Conservation (phyloP, 2,888 invertebrate genomes). For the Parnassius smintheus region DNA sequence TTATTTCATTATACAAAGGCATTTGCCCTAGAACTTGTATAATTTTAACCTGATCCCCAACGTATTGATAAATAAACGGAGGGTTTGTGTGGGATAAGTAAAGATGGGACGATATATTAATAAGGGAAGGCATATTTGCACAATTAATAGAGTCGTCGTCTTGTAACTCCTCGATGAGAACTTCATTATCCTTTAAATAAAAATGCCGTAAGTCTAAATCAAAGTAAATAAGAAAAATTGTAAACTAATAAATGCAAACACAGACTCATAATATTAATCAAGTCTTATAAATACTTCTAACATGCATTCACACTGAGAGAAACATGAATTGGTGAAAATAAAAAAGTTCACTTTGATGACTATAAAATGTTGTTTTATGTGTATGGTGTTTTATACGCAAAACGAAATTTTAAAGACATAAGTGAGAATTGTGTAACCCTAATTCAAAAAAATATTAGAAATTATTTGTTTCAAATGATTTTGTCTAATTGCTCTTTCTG, state of each 20-base stretch:
- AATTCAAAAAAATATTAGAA: too few relatives aligned
- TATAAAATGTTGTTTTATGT: too few relatives aligned
- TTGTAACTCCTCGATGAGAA: conserved; percentile 76
- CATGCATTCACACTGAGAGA: conserved; percentile 5
- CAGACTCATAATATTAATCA: conserved; percentile 53
- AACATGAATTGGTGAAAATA: too few relatives aligned
- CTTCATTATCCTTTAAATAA: conserved; percentile 79
- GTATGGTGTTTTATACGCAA: too few relatives aligned
- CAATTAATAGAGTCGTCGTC: conserved; percentile 72
- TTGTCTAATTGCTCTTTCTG: too few relatives aligned
- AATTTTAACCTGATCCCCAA: conserved; percentile 70
- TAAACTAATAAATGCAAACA: conserved; percentile 69
- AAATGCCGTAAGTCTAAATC: conserved; percentile 71
- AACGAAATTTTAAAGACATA: too few relatives aligned
- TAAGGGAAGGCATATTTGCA: conserved; percentile 72
- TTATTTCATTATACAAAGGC: conserved; percentile 53
- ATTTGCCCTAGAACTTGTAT: conserved; percentile 68
- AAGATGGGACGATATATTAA: conserved; percentile 59
- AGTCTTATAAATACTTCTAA: conserved; percentile 18
- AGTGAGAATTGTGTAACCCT: too few relatives aligned
- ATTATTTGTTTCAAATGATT: too few relatives aligned
- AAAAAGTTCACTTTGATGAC: too few relatives aligned
- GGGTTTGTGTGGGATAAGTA: conserved; percentile 70
- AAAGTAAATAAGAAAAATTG: conserved; percentile 40
- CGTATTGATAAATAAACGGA: conserved; percentile 71